phyloP scores from a whole-genome alignment of 2,888 invertebrate genomes.

The Xylophagus ater region DNA sequence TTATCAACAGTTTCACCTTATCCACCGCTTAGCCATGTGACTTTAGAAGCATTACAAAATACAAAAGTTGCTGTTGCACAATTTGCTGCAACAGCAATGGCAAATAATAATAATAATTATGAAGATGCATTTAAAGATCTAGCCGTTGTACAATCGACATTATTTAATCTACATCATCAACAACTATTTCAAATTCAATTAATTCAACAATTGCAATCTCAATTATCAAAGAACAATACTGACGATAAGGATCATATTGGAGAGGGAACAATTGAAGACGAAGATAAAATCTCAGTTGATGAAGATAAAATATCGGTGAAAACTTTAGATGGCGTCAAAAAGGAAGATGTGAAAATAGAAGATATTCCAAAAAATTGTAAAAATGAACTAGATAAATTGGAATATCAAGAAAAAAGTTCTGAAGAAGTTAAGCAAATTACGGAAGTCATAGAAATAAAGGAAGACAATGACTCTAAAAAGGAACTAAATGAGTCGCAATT shows the following conservation, averaged over 20 bases:
- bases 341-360: constrained; percentile 13
- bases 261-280: constrained; percentile 5
- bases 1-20: constrained; percentile 25
- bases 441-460: constrained; percentile 11
- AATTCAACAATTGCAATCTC: constrained; percentile 87
- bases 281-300: not conserved
- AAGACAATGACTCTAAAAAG: not conserved
- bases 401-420: constrained; percentile 3
- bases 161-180: constrained; percentile 89
- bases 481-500: no score
- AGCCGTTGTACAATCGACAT: constrained; percentile 78
- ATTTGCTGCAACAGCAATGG: constrained; percentile 79
- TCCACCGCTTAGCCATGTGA: constrained; percentile 56
- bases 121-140: constrained; percentile 73
- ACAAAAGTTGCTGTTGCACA: constrained; percentile 72
- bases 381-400: constrained; percentile 9
- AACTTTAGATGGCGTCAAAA: constrained; percentile 13
- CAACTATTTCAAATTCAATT: constrained; percentile 90
- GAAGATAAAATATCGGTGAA: not conserved
- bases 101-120: constrained; percentile 61
- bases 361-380: constrained; percentile 12
- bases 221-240: constrained; percentile 46
- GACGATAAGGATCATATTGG: constrained; percentile 14
- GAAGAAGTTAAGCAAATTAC: no score
- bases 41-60: constrained; percentile 85